Conservation (phyloP, 2,797 vertebrate genomes). For the Notolabrus celidotus region DNA sequence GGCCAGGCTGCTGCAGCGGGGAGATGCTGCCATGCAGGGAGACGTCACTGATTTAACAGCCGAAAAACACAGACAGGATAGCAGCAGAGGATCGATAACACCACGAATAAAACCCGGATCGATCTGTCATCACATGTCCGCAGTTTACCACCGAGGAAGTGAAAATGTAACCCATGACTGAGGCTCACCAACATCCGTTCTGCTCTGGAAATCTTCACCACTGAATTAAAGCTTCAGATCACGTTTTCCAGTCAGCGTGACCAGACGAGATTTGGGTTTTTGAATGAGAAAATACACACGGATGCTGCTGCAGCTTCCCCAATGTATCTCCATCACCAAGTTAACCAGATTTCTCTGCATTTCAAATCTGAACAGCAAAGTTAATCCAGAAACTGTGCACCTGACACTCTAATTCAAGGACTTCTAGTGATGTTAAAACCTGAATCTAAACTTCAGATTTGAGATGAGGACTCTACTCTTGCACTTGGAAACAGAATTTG, state of each 20-base stretch:
- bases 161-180: background rate
- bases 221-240: background rate
- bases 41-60: conserved; percentile 17
- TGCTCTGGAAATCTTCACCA: conserved; percentile 3
- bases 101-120: background rate
- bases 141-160: conserved; percentile 43
- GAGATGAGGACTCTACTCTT: background rate
- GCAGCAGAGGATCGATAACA: background rate
- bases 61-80: background rate
- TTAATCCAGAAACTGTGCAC: background rate
- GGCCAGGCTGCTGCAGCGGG: background rate
- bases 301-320: background rate
- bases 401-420: too few relatives aligned
- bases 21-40: conserved; percentile 44
- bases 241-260: conserved; percentile 14
- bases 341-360: background rate
- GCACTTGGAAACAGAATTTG: background rate
- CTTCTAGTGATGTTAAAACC: background rate
- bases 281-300: too few relatives aligned
- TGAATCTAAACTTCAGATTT: background rate
- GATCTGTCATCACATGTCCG: background rate
- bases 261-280: background rate
- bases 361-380: background rate
- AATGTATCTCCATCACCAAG: background rate
- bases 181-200: conserved; percentile 23